Evolutionary conservation across 1,140 invertebrate species (phyloP), one percentile per base, ranked within the genome.

Genomic region (Lysiphlebus fabarum): DNA sequence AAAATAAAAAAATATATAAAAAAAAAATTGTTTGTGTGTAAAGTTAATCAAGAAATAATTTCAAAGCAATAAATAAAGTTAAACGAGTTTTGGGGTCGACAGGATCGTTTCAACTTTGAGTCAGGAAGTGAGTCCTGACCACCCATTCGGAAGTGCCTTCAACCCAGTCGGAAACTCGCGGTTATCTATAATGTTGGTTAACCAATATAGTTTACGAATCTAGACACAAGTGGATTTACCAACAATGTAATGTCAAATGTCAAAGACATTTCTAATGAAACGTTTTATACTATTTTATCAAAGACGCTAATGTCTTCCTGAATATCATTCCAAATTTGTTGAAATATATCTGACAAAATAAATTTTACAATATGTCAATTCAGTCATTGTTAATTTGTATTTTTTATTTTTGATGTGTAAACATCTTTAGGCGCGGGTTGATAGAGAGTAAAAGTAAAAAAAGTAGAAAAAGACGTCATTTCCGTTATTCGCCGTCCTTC

Each of bases 61-160:
- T 34, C 6, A 34, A 6, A 34, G 36, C 36, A 49, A 49, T 49
- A 49, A 49, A 49, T 49, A 49, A 49, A 49, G 47, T 49, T 49
- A 26, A 26, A 26, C 17, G 17, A 26, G 17, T 26, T 26, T 26
- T 26, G 17, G 17, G 47, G 36, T n/a, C 47, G 47, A 49, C 47
- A 49, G 47, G 47, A 26, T 26, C 17, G 17, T 34, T 49, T 40
- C 51, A 7, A 34, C 33, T 34, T 45, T 7, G 37, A 7, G 8
- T 48, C 40, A 50, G 56, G 48, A 58, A 58, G 34, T n/a, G 56
- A 45, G 37, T n/a, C 8, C 33, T 9, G 48, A 41, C 45, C 26
- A 51, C 56, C 11, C 41, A 37, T 41, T 26, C 47, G 56, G 56
- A 58, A 50, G 47, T 41, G n/a, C 36, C 56, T 6, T 57, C 56